Evolutionary conservation across 2,797 vertebrate species (phyloP), one percentile per base, ranked within the genome.

Genomic region (Pseudotriccus pelzelni): DNA sequence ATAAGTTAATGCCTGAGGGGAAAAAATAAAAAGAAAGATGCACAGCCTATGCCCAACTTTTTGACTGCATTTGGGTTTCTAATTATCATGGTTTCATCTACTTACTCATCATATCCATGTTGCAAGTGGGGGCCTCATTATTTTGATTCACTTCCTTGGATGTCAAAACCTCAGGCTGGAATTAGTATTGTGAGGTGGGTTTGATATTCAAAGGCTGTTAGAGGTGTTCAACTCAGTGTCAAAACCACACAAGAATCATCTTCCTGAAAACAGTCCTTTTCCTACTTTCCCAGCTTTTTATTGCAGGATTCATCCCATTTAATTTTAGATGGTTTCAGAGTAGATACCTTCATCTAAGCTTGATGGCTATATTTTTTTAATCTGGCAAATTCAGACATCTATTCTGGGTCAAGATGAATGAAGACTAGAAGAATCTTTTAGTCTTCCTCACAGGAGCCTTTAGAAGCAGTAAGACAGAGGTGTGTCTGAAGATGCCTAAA

Each of bases 1-100:
- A 84, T 37, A 47, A 92, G 56, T 77, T 84, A 84, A 46, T 92
- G 89, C 93, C 82, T 85, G 68, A 94, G 88, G 89, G 90, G 72
- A 15, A 56, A 67, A 78, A 75, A 53, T 16, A 73, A 82, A 88
- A 75, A 84, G 70, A n/a, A 44, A 92, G 37, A 64, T 47, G 10
- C 41, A 34, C 22, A 37, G 69, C 15, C 67, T 87, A n/a, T 47
- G 14, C 67, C 36, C 53, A 94, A 89, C 44, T 81, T 91, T 68
- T 82, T 95, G 46, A 32, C 59, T 75, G 34, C 34, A 21, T 86
- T 79, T 93, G 66, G 68, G 55, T 84, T 93, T 89, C 60, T 93
- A 89, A 93, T 94, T 95, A 80, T 39, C 43, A 22, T 5, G 12
- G 7, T 74, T 92, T 94, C 64, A 62, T 82, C 78, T 89, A 60